Base-by-base conservation (phyloP, 2,113 vertebrate species). In the Pimephales promelas region DNA sequence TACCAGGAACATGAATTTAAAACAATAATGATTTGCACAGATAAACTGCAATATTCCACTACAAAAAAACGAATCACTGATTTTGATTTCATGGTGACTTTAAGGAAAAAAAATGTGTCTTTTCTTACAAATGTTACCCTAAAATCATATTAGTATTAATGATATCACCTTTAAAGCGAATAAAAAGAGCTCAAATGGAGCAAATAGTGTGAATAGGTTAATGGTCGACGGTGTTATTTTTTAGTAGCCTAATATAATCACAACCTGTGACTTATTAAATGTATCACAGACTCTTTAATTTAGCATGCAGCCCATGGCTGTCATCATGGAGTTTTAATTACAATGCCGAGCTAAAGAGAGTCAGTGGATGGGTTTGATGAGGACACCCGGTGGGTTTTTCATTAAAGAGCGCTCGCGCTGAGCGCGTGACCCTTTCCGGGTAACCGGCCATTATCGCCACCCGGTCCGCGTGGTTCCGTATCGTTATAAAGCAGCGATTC, bases 351-450 rank as follows among this genome's bases (percentile, higher is more conserved):
- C 78, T 79, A 66, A 79, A 79, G 78, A 61, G 75, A 79, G 45
- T n/a, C 78, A 16, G 76, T 2, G 76, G 56, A 62, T 34, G 78
- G 40, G 59, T 79, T 49, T 79, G 78, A 79, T 47, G 78, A 79
- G 79, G 47, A 81, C 79, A 54, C 79, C 79, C 62, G 79, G 64
- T 81, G 79, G 62, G 28, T 70, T 81, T 68, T 81, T 70, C 47
- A 70, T 81, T 70, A 81, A 81, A 81, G 47, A 14, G 18, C 56
- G 59, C 31, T 59, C 31, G 52, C n/a, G 76, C 36, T 61, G 54
- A 59, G 76, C 56, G 34, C 22, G 54, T 28, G 76, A 79, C 76
- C 56, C 79, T 70, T 70, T 70, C 62, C 79, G 62, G 79, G 64
- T 81, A 81, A 81, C 79, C 79, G 79, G 40, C 79, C 79, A 70